Base-by-base conservation (phyloP, 2,113 vertebrate genomes). In the Labeo rohita region DNA sequence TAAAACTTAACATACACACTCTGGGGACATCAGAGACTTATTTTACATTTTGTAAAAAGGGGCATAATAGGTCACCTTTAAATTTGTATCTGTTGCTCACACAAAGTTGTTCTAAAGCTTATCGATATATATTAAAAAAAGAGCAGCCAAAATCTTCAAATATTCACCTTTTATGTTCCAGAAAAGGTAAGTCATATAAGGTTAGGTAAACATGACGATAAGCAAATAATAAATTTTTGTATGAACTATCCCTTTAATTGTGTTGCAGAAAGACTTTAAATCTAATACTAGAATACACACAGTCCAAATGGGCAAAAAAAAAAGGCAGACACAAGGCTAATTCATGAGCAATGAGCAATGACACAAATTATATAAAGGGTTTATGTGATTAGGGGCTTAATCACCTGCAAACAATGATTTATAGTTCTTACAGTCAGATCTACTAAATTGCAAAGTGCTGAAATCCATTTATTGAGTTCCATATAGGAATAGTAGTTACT, bases 271-370 rank as follows among this genome's bases (percentile, higher is more conserved):
- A 8, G 28, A 15, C 13, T 34, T 34, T 68, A 39, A 15, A 7
- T 36, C 13, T 68, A n/a, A 36, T 16, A 16, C 13, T 36, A 2
- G 34, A 68, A 68, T 36, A 66, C 23, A 65, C 63, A 36, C 2
- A 66, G 6, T 15, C 0, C 7, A 66, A 68, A 36, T 39, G 39
- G 39, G 4, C 39, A 15, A 28, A 15, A 63, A 54, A 28, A 70
- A 18, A 68, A 6, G 13, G 34, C 34, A 15, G 45, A 84, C 10
- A 16, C 28, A 16, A 28, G 15, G 36, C 16, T 7, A 47, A 87
- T 91, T 90, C 87, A 91, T 82, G 76, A 85, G 74, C 83, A 61
- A 87, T 16, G 36, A 23, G 74, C 83, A 61, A 87, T 16, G 36
- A 23, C 28, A 52, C 9, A 54, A 86, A 86, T 66, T 79, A 34